Conservation (phyloP, 2,888 invertebrate genomes). For the Acrobeloides nanus region DNA sequence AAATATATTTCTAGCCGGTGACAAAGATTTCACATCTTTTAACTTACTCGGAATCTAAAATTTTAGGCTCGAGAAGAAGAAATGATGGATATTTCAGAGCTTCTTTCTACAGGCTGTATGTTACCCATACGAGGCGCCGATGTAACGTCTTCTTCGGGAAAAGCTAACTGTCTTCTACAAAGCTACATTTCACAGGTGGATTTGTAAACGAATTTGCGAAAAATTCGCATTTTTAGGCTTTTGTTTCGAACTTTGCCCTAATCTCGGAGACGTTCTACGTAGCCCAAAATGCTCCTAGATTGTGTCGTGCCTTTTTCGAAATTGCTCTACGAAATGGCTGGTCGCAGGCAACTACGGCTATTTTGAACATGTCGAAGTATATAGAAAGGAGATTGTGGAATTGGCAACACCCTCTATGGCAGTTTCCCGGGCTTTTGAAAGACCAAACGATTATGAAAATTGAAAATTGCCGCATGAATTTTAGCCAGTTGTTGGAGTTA, state of each 20-base stretch:
- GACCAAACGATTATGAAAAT: constrained; percentile 20
- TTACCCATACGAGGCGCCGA: constrained; percentile 74
- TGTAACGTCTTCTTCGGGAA: constrained; percentile 80
- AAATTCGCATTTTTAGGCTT: too few species aligned
- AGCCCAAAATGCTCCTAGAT: constrained; percentile 64
- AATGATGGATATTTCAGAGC: constrained; percentile 74
- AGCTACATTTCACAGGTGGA: constrained; percentile 62
- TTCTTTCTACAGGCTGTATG: constrained; percentile 69
- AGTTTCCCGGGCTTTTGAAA: constrained; percentile 58
- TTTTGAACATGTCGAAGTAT: constrained; percentile 80
- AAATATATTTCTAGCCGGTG: constrained; percentile 7
- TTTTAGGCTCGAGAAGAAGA: constrained; percentile 84
- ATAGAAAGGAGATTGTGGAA: constrained; percentile 89
- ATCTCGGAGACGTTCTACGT: constrained; percentile 82
- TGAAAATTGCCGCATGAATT: constrained; percentile 16
- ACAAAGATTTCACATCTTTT: neutral
- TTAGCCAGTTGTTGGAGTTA: constrained; percentile 77
- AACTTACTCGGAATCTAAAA: constrained; percentile 6
- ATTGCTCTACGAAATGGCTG: constrained; percentile 81
- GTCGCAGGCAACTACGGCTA: constrained; percentile 76
- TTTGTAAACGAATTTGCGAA: too few species aligned
- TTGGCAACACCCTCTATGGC: constrained; percentile 41
- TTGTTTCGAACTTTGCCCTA: constrained; percentile 74
- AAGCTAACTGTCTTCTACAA: constrained; percentile 88
- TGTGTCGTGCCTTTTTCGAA: constrained; percentile 85